These are phyloP conservation scores for Hirundo rustica DNA, from an alignment of 2,797 vertebrate species.

Conservation along the genomic window DNA sequence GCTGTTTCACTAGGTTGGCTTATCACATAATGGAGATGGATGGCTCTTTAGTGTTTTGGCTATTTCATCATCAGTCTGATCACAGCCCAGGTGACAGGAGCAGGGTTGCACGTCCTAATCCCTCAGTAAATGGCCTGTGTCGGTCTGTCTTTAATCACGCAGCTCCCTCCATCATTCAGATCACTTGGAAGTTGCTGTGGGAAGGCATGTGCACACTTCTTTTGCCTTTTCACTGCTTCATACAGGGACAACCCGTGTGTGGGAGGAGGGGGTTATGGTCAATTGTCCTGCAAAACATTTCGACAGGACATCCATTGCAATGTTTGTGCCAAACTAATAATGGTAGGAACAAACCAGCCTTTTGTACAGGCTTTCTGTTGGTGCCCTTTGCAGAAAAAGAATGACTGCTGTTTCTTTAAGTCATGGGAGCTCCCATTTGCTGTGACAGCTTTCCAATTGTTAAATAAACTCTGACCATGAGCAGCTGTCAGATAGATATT, in stretches of 20 bases:
- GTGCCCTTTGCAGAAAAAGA: slow-evolving; percentile 4
- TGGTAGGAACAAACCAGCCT: neutral
- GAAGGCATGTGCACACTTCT: neutral
- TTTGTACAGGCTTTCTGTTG: neutral
- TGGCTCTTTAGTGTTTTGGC: neutral
- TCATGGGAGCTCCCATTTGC: slow-evolving; percentile 42
- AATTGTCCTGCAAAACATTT: neutral
- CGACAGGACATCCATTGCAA: neutral
- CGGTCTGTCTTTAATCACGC: neutral
- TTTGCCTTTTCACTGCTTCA: neutral
- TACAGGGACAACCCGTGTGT: neutral
- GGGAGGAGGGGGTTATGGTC: neutral
- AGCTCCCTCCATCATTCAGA: neutral
- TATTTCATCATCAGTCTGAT: slow-evolving; percentile 16
- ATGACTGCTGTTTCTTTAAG: slow-evolving; percentile 50
- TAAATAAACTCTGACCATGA: slow-evolving; percentile 64
- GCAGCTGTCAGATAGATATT: slow-evolving; percentile 61
- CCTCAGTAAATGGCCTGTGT: neutral
- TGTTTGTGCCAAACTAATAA: neutral
- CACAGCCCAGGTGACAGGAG: neutral
- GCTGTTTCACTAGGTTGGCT: neutral
- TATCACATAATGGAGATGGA: neutral
- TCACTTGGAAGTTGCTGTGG: neutral
- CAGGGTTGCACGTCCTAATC: neutral
- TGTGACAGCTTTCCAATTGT: slow-evolving; percentile 64